These are phyloP conservation scores for Lydus trimaculatus DNA, from an alignment of 2,888 invertebrate genomes.

Conservation along the genomic window DNA sequence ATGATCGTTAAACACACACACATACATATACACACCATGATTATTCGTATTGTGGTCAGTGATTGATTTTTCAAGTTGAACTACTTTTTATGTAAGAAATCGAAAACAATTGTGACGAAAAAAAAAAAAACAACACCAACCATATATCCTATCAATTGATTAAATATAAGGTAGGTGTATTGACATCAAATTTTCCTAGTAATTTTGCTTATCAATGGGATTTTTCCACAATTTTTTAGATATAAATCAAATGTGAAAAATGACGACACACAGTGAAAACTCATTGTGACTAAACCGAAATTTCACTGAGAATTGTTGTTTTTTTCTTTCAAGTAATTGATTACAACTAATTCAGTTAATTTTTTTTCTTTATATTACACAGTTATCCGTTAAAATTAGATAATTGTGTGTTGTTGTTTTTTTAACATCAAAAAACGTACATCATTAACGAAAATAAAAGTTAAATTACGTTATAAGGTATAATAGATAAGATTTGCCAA, in stretches of 20 bases:
- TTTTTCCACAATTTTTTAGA: neutral
- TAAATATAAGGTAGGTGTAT: neutral
- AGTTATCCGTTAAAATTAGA: neutral
- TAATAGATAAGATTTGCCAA: neutral
- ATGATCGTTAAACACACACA: neutral
- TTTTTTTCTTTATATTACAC: neutral
- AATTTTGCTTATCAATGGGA: neutral
- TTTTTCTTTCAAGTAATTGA: neutral
- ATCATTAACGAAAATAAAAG: neutral
- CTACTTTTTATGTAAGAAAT: neutral
- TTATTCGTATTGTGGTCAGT: constrained; percentile 3
- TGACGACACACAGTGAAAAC: neutral
- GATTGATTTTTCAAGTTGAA: constrained; percentile 1
- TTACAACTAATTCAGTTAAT: neutral
- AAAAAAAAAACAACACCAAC: neutral
- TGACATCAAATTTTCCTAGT: neutral
- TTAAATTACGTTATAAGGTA: neutral
- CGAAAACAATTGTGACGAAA: neutral
- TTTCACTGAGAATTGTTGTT: neutral
- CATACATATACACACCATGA: neutral
- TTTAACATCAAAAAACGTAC: neutral
- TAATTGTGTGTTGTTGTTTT: too few relatives aligned
- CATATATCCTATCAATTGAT: neutral
- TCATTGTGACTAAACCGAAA: neutral
- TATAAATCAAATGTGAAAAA: neutral